Conservation (phyloP, 2,888 invertebrate species). For the Acanthacorydalis orientalis region DNA sequence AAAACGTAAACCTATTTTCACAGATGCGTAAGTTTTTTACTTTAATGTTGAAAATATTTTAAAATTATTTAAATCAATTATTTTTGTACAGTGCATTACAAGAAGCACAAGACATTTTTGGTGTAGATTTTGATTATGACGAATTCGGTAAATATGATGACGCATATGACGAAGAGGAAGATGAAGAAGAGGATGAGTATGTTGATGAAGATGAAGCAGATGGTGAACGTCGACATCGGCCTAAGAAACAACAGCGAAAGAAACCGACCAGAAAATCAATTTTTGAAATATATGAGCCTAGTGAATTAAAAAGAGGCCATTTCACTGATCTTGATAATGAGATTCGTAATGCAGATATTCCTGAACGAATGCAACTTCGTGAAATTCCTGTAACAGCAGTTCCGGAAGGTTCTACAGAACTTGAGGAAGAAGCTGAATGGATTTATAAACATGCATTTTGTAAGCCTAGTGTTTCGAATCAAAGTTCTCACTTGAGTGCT, state of each 20-base stretch:
- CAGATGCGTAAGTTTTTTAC: slow-evolving; percentile 56
- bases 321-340: slow-evolving; percentile 88
- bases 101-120: slow-evolving; percentile 98
- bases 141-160: slow-evolving; percentile 79
- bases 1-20: slow-evolving; percentile 65
- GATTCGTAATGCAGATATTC: slow-evolving; percentile 75
- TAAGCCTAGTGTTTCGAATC: slow-evolving; percentile 64
- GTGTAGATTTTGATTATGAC: slow-evolving; percentile 94
- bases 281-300: slow-evolving; percentile 92
- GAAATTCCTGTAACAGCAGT: slow-evolving; percentile 73
- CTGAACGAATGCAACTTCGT: slow-evolving; percentile 84
- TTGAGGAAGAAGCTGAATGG: slow-evolving; percentile 94
- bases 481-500: slow-evolving; percentile 39
- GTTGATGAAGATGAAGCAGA: slow-evolving; percentile 53
- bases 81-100: slow-evolving; percentile 55
- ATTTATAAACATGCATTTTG: slow-evolving; percentile 89
- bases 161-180: slow-evolving; percentile 72
- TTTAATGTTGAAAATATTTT: slow-evolving; percentile 4
- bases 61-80: neutral
- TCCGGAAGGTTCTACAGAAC: slow-evolving; percentile 66
- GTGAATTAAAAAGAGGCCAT: slow-evolving; percentile 89
- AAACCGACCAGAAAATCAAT: slow-evolving; percentile 71
- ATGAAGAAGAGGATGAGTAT: slow-evolving; percentile 64
- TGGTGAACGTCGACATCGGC: slow-evolving; percentile 30
- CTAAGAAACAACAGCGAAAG: slow-evolving; percentile 60